Evolutionary conservation across 2,797 vertebrate genomes (phyloP), one percentile per base, ranked within the genome.

Genomic region (Pseudomugil gertrudae): DNA sequence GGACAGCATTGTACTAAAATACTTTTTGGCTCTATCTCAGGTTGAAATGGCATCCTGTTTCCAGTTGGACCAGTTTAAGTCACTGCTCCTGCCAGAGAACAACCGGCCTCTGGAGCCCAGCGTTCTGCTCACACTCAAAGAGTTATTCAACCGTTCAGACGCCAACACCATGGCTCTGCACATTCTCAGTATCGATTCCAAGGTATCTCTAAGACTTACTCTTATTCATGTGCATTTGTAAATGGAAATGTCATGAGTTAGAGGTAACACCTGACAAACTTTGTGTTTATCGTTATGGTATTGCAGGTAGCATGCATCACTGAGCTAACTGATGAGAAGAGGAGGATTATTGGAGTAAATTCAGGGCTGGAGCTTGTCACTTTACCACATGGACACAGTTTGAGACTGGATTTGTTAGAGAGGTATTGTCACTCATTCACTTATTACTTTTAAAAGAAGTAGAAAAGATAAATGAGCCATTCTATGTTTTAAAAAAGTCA

Each of bases 361-460:
- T 96, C 95, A 0, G 95, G 96, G 32, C 84, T 97, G 86, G 95
- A 96, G 87, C 95, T 97, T 2, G 86, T 97, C 73, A 96, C 93
- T 0, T 87, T 96, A 56, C 95, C 96, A n/a, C 95, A 96, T 0
- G 95, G 96, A 30, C 92, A 83, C 48, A 94, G 93, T 71, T 78
- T 97, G 65, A 91, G 96, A 63, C 82, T 90, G 80, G 95, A 96
- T 72, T 86, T 96, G 63, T 81, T 96, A 69, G 95, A 96, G 86
- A 95, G 95, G 96, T 96, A 65, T n/a, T 45, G 19, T 5, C 19
- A 9, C 3, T 5, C 29, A 26, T 40, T 32, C 33, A 38, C 15
- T 27, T 14, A 3, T 15, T 27, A 27, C 40, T 45, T 45, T n/a
- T 45, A n/a, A 45, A n/a, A n/a, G n/a, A n/a, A 45, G 19, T 19